Percentiles rank a stretch among this genome's conserved stretches.
phyloP scores from a whole-genome alignment of 2,888 invertebrate genomes.

The Pyralis farinalis region DNA sequence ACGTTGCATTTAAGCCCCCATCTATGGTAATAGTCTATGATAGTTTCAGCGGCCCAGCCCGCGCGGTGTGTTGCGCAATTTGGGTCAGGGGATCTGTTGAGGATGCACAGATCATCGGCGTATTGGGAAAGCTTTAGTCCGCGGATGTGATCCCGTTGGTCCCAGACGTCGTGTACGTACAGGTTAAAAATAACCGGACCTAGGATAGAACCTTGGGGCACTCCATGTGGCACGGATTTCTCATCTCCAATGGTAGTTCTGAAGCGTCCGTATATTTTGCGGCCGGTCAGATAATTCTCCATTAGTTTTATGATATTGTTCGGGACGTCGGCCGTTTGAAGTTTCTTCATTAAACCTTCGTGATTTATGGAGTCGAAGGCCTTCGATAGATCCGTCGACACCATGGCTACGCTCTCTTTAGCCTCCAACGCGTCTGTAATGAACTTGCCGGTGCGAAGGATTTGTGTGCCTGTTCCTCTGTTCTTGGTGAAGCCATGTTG shows the following conservation, averaged over 20 bases:
- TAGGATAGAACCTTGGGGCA: not conserved
- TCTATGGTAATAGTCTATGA: not conserved
- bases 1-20: not conserved
- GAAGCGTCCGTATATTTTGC: not conserved
- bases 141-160: not conserved
- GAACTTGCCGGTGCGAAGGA: not conserved
- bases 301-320: not conserved
- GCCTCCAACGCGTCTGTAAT: slow-evolving; percentile 2
- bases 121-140: not conserved
- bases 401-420: slow-evolving; percentile 9
- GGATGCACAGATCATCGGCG: not conserved
- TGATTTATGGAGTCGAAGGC: slow-evolving; percentile 12
- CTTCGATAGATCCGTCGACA: slow-evolving; percentile 10
- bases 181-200: not conserved
- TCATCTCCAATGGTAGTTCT: not conserved
- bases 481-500: slow-evolving; percentile 3
- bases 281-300: not conserved
- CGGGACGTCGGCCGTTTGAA: not conserved
- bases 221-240: not conserved
- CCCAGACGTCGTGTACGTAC: not conserved
- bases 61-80: not conserved
- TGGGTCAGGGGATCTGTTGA: not conserved
- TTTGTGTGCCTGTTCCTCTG: slow-evolving; percentile 5
- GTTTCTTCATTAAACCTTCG: not conserved
- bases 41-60: not conserved